Evolutionary conservation across 2,113 vertebrate genomes (phyloP).

Genomic region (Phrynosoma platyrhinos): DNA sequence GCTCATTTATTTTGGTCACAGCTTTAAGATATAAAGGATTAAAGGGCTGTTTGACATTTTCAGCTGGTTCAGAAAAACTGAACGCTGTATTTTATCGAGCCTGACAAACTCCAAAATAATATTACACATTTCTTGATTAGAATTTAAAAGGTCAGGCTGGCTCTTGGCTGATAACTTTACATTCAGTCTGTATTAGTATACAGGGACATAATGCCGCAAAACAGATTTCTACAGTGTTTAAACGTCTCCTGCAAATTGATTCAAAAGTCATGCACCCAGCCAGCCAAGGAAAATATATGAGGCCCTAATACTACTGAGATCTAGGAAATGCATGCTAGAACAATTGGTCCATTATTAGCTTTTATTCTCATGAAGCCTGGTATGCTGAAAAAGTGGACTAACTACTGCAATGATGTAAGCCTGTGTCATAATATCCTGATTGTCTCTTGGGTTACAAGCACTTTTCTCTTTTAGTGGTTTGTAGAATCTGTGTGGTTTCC

Average conservation of each 20-base stretch:
- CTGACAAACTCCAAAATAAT: conserved; percentile 58
- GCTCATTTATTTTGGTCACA: conserved; percentile 22
- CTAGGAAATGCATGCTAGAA: background rate
- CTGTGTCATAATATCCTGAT: background rate
- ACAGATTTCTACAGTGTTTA: conserved; percentile 42
- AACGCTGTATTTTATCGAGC: conserved; percentile 36
- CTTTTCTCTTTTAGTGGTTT: conserved; percentile 45
- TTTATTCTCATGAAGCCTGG: conserved; percentile 30
- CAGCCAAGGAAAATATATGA: conserved; percentile 51
- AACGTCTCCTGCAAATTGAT: conserved; percentile 55
- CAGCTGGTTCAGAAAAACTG: conserved; percentile 36
- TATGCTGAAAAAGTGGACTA: conserved; percentile 31
- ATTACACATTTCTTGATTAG: conserved; percentile 64
- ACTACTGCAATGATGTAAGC: background rate
- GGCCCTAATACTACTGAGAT: conserved; percentile 41
- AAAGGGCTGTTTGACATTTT: conserved; percentile 60
- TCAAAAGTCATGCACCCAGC: conserved; percentile 48
- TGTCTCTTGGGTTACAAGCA: background rate
- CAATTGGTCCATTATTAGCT: conserved; percentile 29
- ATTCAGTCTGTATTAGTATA: background rate
- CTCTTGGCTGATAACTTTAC: conserved; percentile 50
- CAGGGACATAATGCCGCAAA: conserved; percentile 31
- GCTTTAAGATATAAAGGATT: conserved; percentile 66
- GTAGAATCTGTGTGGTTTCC: conserved; percentile 37
- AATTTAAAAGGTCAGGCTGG: conserved; percentile 61